Base-by-base conservation (phyloP, 2,797 vertebrate genomes). In the Microcaecilia unicolor region DNA sequence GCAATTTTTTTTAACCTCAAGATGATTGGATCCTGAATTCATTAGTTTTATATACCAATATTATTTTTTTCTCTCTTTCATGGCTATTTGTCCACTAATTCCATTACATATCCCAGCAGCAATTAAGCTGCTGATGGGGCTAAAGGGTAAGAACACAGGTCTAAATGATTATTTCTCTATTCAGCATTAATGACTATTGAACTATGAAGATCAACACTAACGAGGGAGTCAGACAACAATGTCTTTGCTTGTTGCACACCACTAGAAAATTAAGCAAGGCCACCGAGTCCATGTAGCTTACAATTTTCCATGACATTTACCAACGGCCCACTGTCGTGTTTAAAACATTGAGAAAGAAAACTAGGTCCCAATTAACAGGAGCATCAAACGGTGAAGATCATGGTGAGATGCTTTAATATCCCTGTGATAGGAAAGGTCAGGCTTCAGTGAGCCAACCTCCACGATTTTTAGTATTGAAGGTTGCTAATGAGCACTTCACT, bases 301-400 rank as follows among this genome's bases (percentile, higher is more conserved):
- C 74, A 69, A 88, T 88, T 83, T 72, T 55, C 69, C 26, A 60
- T 90, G 90, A 91, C 88, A 95, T 94, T 98, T 94, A 78, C 83
- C 71, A 76, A 86, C 82, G 81, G 74, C 78, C 73, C 51, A 61
- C 57, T 63, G 65, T 74, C 58, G 63, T 79, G 65, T 81, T 76
- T 78, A 45, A 84, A 58, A 76, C 69, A 68, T 41, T 57, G 81
- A 72, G 76, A 72, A 70, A 67, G 61, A 67, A 68, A 79, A 80
- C 82, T 78, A 75, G 74, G 71, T 78, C 70, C 90, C 89, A 97
- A 95, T 96, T 94, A 97, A 83, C 62, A 37, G 78, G 82, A 64
- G 81, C 78, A 91, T 93, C 84, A 94, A 93, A 94, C 60, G 24
- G 58, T 55, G 62, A 67, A 73, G 69, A 70, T 81, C 69, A 70